Evolutionary conservation across 1,140 invertebrate genomes (phyloP).

Genomic region (Caenorhabditis remanei): DNA sequence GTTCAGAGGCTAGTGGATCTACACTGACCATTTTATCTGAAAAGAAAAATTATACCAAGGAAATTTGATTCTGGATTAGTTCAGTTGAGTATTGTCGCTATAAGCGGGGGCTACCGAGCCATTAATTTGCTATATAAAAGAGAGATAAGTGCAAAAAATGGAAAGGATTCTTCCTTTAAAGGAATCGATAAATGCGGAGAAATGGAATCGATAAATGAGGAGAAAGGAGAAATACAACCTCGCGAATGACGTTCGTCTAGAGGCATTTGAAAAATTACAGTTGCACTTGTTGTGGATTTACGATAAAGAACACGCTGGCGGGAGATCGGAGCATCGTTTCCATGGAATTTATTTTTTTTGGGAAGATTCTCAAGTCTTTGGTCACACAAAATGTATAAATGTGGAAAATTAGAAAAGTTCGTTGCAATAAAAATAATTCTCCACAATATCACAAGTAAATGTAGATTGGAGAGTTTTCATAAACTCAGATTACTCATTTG

Average conservation of each 20-base stretch:
- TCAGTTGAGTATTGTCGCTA: too few species aligned
- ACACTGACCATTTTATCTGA: slow-evolving; percentile 53
- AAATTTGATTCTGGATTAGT: not conserved
- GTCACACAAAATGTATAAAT: too few species aligned
- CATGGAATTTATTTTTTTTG: not conserved
- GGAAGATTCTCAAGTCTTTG: too few species aligned
- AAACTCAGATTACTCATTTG: too few species aligned
- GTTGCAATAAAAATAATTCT: too few species aligned
- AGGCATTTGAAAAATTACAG: not conserved
- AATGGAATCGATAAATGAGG: slow-evolving; percentile 59
- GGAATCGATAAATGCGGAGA: slow-evolving; percentile 2
- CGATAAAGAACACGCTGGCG: slow-evolving; percentile 1
- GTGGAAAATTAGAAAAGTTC: too few species aligned
- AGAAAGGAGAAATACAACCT: not conserved
- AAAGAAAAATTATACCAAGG: not conserved
- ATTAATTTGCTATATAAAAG: too few species aligned
- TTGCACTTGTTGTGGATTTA: not conserved
- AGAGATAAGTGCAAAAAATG: too few species aligned
- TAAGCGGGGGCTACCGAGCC: too few species aligned
- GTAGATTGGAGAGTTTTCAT: too few species aligned
- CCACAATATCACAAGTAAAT: too few species aligned
- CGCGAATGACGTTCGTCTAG: not conserved
- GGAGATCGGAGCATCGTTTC: slow-evolving; percentile 2
- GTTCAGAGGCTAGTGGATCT: slow-evolving; percentile 47
- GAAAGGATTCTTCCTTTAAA: too few species aligned